A percentile compares a stretch with the other conserved stretches of the same genome.
phyloP scores from a whole-genome alignment of 2,113 vertebrate genomes.

The Clarias batrachus region DNA sequence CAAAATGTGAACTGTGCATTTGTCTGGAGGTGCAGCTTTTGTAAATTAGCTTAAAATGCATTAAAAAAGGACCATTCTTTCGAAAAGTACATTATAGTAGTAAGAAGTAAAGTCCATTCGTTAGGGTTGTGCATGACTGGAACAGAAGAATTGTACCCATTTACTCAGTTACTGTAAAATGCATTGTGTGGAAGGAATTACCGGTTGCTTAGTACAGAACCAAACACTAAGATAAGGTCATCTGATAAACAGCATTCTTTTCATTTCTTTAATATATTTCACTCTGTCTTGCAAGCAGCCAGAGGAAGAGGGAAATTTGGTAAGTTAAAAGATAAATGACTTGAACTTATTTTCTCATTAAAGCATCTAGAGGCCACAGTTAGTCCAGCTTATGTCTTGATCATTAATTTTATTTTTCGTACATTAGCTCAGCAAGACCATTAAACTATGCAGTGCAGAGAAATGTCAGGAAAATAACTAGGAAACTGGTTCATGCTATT shows the following conservation, averaged over 20 bases:
- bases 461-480: background rate
- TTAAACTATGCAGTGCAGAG: background rate
- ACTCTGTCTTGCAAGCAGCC: conserved; percentile 79
- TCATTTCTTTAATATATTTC: conserved; percentile 25
- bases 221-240: background rate
- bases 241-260: background rate
- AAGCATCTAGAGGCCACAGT: conserved; percentile 9
- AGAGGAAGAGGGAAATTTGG: conserved; percentile 86
- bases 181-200: background rate
- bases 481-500: background rate
- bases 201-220: conserved; percentile 1
- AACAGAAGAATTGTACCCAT: background rate
- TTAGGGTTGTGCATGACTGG: background rate
- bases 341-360: conserved; percentile 12
- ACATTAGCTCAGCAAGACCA: background rate
- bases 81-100: background rate
- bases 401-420: background rate
- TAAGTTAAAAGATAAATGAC: conserved; percentile 68
- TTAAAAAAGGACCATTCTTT: background rate
- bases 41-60: background rate
- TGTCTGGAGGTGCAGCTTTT: background rate
- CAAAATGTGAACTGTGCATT: background rate
- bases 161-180: background rate
- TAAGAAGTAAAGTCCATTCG: background rate
- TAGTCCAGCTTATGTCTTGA: background rate